phyloP scores from a whole-genome alignment of 2,113 vertebrate genomes.

The Equus przewalskii region DNA sequence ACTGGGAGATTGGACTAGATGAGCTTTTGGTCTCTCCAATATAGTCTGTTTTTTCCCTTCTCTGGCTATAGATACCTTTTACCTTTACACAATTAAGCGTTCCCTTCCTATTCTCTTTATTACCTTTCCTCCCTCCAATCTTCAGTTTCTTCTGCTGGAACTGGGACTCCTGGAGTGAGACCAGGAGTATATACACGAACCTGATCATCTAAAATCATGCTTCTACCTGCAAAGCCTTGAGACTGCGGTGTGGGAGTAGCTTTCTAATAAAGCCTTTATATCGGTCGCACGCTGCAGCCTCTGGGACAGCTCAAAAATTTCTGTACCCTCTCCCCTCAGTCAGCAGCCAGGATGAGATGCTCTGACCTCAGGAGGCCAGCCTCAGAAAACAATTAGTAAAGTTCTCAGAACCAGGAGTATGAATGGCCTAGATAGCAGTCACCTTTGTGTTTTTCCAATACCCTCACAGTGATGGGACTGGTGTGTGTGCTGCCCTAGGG shows the following conservation, averaged over 20 bases:
- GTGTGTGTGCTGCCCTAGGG: not conserved
- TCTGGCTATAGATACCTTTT: not conserved
- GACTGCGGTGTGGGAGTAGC: not conserved
- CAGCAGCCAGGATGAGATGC: not conserved
- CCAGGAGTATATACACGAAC: not conserved
- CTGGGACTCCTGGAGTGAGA: not conserved
- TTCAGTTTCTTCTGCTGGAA: not conserved
- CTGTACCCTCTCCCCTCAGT: not conserved
- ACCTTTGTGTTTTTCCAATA: not conserved
- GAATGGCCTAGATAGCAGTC: not conserved
- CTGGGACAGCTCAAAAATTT: not conserved
- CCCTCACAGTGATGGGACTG: not conserved
- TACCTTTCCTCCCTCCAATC: not conserved
- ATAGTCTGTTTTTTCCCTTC: not conserved
- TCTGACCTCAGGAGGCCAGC: not conserved
- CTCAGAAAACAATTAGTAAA: not conserved
- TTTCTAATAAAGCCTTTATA: not conserved
- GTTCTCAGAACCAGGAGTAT: not conserved
- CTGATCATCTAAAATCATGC: not conserved
- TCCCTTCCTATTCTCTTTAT: not conserved
- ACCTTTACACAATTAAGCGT: not conserved
- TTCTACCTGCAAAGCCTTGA: not conserved
- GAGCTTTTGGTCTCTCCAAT: not conserved
- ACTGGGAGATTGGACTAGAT: not conserved
- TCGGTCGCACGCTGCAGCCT: not conserved